A percentile compares a stretch with the other conserved stretches of the same genome.
These are phyloP conservation scores for Threskiornis aethiopicus DNA, from an alignment of 2,797 vertebrate species.

Conservation along the genomic window DNA sequence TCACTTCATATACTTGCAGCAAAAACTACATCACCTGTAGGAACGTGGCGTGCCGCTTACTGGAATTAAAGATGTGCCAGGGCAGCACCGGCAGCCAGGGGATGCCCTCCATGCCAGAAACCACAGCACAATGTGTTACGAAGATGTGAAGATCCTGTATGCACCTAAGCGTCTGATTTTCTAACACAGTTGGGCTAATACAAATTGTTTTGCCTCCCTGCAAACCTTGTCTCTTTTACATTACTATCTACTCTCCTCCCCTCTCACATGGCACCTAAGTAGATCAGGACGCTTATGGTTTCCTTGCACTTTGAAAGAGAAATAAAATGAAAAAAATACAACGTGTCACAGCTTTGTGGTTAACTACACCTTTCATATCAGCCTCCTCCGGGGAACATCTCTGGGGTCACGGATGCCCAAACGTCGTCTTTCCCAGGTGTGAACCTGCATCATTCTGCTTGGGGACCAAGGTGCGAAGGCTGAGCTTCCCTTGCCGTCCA, in stretches of 20 bases:
- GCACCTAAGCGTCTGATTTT: not conserved
- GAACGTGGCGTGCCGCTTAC: not conserved
- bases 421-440: not conserved
- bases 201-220: not conserved
- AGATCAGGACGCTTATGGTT: not conserved
- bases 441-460: no score
- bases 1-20: not conserved
- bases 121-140: accelerated
- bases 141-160: not conserved
- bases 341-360: not conserved
- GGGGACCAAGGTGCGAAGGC: accelerated
- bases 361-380: not conserved
- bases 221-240: not conserved
- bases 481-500: not conserved
- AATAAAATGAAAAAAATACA: not conserved
- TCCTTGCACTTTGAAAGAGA: not conserved
- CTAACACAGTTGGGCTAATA: no score
- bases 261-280: not conserved
- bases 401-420: accelerated
- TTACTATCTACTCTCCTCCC: not conserved
- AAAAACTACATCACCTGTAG: not conserved
- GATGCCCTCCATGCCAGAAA: not conserved
- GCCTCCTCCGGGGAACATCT: not conserved
- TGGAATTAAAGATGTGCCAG: not conserved
- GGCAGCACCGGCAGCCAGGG: not conserved